Evolutionary conservation across 2,797 vertebrate genomes (phyloP).

Genomic region (Tragelaphus eurycerus): DNA sequence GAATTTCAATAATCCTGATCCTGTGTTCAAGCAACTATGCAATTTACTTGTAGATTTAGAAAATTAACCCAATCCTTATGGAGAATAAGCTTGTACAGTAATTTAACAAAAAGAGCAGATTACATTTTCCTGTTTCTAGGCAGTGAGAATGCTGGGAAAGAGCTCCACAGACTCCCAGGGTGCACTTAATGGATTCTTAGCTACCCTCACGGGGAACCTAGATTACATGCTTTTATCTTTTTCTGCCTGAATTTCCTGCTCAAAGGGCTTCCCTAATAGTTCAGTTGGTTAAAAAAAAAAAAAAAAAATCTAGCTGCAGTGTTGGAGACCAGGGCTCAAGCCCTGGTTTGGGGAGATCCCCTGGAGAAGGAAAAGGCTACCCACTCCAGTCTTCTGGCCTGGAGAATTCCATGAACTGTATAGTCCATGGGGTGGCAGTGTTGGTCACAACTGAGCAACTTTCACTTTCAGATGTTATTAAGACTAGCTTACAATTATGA

Average conservation of each 20-base stretch:
- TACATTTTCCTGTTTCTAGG: neutral
- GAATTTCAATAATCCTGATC: neutral
- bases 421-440: neutral
- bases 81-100: neutral
- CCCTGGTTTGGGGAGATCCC: neutral
- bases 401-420: neutral
- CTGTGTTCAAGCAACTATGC: neutral
- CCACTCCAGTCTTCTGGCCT: neutral
- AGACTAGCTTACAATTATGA: neutral
- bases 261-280: neutral
- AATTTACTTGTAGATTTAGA: neutral
- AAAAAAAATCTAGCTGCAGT: neutral
- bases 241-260: neutral
- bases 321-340: rapidly evolving
- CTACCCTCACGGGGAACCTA: neutral
- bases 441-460: neutral
- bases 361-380: neutral
- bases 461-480: neutral
- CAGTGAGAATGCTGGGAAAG: too few relatives aligned
- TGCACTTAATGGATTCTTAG: rapidly evolving
- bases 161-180: too few relatives aligned
- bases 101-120: neutral
- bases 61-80: neutral
- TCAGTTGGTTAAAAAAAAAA: too few relatives aligned
- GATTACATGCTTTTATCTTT: neutral